Percentiles rank a stretch among this genome's conserved stretches.
These are phyloP conservation scores for Drosophila subobscura DNA, from an alignment of 1,140 invertebrate species.

Conservation along the genomic window DNA sequence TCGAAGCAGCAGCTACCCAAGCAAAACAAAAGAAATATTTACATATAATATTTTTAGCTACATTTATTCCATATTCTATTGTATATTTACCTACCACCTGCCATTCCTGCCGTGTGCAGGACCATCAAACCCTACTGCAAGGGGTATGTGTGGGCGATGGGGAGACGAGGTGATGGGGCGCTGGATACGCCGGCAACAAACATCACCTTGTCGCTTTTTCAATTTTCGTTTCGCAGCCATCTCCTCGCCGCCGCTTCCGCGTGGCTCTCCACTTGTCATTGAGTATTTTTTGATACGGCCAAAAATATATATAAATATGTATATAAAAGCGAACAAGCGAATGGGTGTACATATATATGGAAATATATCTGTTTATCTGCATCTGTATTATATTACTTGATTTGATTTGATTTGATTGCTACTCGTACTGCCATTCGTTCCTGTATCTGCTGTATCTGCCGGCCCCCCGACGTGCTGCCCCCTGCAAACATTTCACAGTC, in stretches of 20 bases:
- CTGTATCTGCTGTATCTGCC: too few relatives aligned
- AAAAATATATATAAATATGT: not conserved
- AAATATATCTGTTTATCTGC: slow-evolving; percentile 14
- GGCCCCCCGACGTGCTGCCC: too few relatives aligned
- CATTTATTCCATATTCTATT: too few relatives aligned
- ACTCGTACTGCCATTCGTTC: slow-evolving; percentile 6
- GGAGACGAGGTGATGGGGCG: too few relatives aligned
- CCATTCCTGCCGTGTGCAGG: too few relatives aligned
- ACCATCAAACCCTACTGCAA: not conserved
- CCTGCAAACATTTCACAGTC: slow-evolving; percentile 69
- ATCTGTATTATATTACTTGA: slow-evolving; percentile 46
- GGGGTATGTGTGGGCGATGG: not conserved
- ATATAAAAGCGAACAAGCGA: not conserved
- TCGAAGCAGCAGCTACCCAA: not conserved
- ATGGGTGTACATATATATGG: not conserved
- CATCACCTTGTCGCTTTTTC: slow-evolving; percentile 77
- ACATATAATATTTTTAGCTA: too few relatives aligned
- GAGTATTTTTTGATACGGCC: too few relatives aligned
- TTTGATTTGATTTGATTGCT: slow-evolving; percentile 41
- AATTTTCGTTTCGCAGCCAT: slow-evolving; percentile 62
- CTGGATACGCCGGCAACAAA: slow-evolving; percentile 29
- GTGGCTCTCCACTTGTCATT: slow-evolving; percentile 1
- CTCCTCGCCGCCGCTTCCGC: not conserved
- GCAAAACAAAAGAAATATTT: slow-evolving; percentile 1
- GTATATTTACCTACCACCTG: too few relatives aligned